These are phyloP conservation scores for Calosoma granatense DNA, from an alignment of 1,140 invertebrate species.

Conservation along the genomic window DNA sequence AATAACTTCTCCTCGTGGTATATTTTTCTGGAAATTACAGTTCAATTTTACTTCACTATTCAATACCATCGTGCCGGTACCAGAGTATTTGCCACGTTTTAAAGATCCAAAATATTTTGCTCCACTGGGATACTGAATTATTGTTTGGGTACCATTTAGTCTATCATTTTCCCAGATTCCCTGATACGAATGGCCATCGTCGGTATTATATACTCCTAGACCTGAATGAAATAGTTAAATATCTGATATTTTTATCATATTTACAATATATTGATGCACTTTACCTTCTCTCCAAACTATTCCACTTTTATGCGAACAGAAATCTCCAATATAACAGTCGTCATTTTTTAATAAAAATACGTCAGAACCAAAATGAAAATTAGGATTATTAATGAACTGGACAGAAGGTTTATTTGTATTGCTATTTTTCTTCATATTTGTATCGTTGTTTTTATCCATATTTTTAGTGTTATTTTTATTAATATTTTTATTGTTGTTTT, in stretches of 20 bases:
- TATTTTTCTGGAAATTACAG: not conserved
- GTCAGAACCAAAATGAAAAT: not conserved
- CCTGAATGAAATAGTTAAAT: too few species aligned
- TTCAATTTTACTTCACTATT: not conserved
- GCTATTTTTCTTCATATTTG: not conserved
- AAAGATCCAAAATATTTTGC: not conserved
- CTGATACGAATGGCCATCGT: not conserved
- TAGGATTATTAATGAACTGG: not conserved
- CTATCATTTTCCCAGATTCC: conserved; percentile 2
- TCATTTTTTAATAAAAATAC: not conserved
- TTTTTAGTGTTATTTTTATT: not conserved
- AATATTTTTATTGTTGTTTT: not conserved
- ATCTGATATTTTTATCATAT: too few species aligned
- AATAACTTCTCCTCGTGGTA: not conserved
- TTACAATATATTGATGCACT: too few species aligned
- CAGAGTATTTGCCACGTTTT: not conserved
- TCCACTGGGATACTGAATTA: not conserved
- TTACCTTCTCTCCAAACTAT: not conserved
- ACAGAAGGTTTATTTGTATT: not conserved
- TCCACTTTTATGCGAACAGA: not conserved
- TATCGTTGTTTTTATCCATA: not conserved
- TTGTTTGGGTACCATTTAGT: not conserved
- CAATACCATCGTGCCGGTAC: not conserved
- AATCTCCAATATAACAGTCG: not conserved
- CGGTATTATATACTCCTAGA: not conserved